Conservation (phyloP, 2,888 invertebrate species). For the Amiota minor region DNA sequence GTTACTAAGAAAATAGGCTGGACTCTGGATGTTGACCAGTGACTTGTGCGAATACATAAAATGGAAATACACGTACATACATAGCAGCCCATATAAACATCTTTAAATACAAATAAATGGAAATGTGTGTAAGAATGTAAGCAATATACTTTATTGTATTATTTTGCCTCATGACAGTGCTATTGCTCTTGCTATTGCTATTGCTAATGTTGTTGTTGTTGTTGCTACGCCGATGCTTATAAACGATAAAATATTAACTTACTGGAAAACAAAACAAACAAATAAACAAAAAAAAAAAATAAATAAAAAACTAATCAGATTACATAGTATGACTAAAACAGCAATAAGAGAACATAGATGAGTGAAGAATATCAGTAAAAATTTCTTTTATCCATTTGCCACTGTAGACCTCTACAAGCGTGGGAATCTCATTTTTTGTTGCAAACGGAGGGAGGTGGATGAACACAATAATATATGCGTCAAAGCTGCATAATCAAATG, state of each 20-base stretch:
- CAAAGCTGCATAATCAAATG: constrained; percentile 54
- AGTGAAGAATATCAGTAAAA: neutral
- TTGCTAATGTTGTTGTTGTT: neutral
- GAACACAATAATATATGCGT: constrained; percentile 20
- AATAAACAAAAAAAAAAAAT: constrained; percentile 39
- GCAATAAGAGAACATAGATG: too few relatives aligned
- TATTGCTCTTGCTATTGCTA: constrained; percentile 14
- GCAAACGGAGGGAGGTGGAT: too few relatives aligned
- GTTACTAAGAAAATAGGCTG: neutral
- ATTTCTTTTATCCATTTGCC: neutral
- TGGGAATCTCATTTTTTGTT: too few relatives aligned
- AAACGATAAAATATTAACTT: constrained; percentile 58
- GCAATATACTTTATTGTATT: constrained; percentile 51
- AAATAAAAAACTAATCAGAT: too few relatives aligned
- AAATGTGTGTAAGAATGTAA: constrained; percentile 58
- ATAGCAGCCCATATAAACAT: constrained; percentile 1
- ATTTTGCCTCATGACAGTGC: constrained; percentile 39
- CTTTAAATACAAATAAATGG: constrained; percentile 48
- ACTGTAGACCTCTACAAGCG: neutral
- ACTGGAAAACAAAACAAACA: constrained; percentile 46
- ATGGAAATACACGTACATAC: constrained; percentile 9
- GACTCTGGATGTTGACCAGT: constrained; percentile 14
- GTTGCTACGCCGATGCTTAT: constrained; percentile 32
- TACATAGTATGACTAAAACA: neutral
- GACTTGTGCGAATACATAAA: constrained; percentile 27